Evolutionary conservation across 2,888 invertebrate species (phyloP).

Genomic region (Cheilosia soror): DNA sequence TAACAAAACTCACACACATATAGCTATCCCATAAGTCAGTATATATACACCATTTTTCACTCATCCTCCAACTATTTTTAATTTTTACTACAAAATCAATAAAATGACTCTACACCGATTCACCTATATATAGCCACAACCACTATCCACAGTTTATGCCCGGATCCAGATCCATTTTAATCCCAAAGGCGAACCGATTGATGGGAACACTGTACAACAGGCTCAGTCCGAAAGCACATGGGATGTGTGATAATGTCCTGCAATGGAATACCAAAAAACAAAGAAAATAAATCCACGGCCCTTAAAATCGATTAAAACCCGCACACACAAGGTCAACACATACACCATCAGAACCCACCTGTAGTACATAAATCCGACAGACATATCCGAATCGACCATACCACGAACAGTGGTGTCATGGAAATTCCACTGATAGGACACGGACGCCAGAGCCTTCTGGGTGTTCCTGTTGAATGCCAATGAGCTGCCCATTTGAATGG

Average conservation of each 20-base stretch:
- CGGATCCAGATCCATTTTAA: conserved; percentile 82
- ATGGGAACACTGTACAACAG: conserved; percentile 80
- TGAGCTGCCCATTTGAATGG: conserved; percentile 81
- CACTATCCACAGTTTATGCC: conserved; percentile 72
- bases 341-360: conserved; percentile 77
- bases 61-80: too few species aligned
- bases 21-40: too few species aligned
- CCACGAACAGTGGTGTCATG: conserved; percentile 80
- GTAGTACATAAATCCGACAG: conserved; percentile 82
- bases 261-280: conserved; percentile 33
- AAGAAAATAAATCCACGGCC: conserved; percentile 7
- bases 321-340: conserved; percentile 16
- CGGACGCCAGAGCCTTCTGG: conserved; percentile 80
- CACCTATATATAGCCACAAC: neutral
- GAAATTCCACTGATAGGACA: conserved; percentile 83
- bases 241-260: conserved; percentile 79
- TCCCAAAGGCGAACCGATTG: conserved; percentile 82
- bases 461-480: conserved; percentile 78
- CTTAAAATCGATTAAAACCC: conserved; percentile 19
- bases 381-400: conserved; percentile 82
- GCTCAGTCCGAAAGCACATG: conserved; percentile 81
- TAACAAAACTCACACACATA: too few species aligned
- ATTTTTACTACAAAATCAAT: too few species aligned
- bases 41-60: too few species aligned
- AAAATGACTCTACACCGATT: too few species aligned